Conservation (phyloP, 2,797 vertebrate species). For the Melanotaenia maccullochi region DNA sequence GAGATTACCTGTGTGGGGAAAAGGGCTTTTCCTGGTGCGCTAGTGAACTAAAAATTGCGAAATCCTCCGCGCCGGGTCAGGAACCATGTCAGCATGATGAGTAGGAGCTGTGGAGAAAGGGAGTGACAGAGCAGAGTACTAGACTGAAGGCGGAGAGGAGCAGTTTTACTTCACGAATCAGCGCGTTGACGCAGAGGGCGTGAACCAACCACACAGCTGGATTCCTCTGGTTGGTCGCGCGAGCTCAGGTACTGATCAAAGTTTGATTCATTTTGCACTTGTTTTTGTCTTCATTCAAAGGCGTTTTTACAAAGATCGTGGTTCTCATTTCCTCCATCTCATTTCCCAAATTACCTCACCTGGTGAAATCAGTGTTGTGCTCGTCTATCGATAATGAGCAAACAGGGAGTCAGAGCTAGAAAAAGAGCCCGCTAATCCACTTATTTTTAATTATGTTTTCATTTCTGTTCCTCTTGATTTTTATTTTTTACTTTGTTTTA, state of each 20-base stretch:
- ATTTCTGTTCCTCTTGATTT: neutral
- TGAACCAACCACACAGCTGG: conserved; percentile 14
- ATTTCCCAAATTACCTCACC: no score
- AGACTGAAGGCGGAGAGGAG: conserved; percentile 1
- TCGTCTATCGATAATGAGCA: no score
- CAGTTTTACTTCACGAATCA: conserved; percentile 4
- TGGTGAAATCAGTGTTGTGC: no score
- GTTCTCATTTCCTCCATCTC: neutral
- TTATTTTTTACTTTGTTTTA: neutral
- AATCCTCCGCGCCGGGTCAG: conserved; percentile 2
- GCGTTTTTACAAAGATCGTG: neutral
- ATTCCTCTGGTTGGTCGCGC: conserved; percentile 28
- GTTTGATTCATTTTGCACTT: no score
- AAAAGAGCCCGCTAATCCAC: no score
- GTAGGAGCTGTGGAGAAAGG: conserved; percentile 6
- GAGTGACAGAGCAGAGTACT: conserved; percentile 8
- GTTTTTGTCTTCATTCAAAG: neutral
- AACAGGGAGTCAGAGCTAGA: no score
- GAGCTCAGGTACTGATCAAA: neutral
- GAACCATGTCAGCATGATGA: conserved; percentile 28
- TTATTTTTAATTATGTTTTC: neutral
- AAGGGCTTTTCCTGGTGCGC: conserved; percentile 19
- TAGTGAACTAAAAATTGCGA: conserved; percentile 35
- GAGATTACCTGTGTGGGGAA: conserved; percentile 52
- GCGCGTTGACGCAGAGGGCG: conserved; percentile 56